phyloP scores from a whole-genome alignment of 2,113 vertebrate species.

The Benitochromis conjunctus region DNA sequence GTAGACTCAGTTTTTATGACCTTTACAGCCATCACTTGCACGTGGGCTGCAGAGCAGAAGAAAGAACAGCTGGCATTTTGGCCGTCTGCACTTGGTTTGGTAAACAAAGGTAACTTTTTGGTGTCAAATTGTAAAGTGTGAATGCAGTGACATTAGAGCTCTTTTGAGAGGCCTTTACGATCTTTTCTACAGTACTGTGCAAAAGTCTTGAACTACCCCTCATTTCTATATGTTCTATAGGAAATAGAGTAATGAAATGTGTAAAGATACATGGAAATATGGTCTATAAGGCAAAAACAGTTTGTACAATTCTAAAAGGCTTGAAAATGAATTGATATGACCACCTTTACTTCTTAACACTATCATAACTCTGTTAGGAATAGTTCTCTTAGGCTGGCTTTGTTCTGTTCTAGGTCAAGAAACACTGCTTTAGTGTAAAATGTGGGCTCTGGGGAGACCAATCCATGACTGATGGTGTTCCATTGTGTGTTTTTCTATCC shows the following conservation, averaged over 20 bases:
- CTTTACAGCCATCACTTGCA: slow-evolving; percentile 47
- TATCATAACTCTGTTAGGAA: neutral
- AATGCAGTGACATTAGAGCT: neutral
- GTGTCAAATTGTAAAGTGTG: neutral
- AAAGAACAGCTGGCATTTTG: slow-evolving; percentile 26
- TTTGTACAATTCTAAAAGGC: neutral
- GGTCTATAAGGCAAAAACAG: neutral
- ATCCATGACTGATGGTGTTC: neutral
- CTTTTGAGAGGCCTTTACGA: neutral
- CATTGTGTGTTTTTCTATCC: neutral
- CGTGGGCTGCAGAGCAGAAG: neutral
- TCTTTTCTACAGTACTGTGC: neutral
- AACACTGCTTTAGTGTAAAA: neutral
- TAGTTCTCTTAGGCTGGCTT: neutral
- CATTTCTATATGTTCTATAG: neutral
- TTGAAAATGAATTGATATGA: neutral
- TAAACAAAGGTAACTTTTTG: neutral
- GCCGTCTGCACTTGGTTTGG: neutral
- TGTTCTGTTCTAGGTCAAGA: neutral
- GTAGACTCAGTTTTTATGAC: slow-evolving; percentile 36
- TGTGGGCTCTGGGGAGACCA: neutral
- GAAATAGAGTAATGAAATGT: too few relatives aligned
- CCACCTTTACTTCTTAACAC: neutral
- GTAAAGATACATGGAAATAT: neutral
- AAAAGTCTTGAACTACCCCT: neutral